Evolutionary conservation across 2,888 invertebrate genomes (phyloP).

Genomic region (Allygus modestus): DNA sequence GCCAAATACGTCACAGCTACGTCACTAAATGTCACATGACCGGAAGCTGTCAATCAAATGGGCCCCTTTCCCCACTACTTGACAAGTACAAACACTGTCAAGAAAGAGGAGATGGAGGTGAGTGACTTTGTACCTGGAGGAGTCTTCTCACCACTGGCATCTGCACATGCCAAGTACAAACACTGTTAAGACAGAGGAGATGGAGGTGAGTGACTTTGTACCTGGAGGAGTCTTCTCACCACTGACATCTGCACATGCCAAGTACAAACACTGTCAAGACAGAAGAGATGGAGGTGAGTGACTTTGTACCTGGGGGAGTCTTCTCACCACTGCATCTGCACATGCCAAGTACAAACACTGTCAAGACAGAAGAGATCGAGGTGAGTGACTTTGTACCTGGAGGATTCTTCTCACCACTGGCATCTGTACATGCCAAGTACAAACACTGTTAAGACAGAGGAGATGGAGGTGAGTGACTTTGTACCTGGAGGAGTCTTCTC

Average conservation of each 20-base stretch:
- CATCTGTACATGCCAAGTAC: conserved; percentile 44
- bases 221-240: too few relatives aligned
- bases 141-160: conserved; percentile 1
- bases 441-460: conserved; percentile 19
- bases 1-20: too few relatives aligned
- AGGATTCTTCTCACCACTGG: conserved; percentile 27
- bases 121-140: too few relatives aligned
- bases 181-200: conserved; percentile 17
- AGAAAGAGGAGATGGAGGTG: too few relatives aligned
- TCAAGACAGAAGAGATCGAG: conserved; percentile 36
- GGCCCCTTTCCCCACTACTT: too few relatives aligned
- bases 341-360: conserved; percentile 36
- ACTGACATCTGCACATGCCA: too few relatives aligned
- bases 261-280: too few relatives aligned
- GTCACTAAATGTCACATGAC: too few relatives aligned
- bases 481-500: conserved; percentile 31
- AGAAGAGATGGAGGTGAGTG: not conserved
- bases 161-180: conserved; percentile 48
- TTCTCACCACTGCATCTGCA: conserved; percentile 23
- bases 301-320: conserved; percentile 37
- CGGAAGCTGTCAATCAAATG: too few relatives aligned
- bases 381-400: conserved; percentile 42
- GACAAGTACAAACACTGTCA: too few relatives aligned
- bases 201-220: conserved; percentile 22
- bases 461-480: not conserved